Evolutionary conservation across 2,113 vertebrate species (phyloP).

Genomic region (Nycticebus coucang): DNA sequence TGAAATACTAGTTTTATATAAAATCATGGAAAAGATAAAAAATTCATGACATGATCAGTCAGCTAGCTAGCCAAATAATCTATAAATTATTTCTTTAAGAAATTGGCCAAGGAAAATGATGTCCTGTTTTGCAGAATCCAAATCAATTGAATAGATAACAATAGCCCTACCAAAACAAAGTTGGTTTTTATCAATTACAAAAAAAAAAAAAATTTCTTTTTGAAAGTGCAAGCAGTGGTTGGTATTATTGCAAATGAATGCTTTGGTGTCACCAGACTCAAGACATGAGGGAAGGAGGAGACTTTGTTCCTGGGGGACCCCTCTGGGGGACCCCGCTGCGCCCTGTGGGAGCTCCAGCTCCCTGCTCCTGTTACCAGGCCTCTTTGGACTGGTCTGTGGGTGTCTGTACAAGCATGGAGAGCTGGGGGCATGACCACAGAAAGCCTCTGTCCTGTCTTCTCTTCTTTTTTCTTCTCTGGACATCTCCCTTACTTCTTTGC

Average conservation of each 20-base stretch:
- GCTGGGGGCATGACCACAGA: accelerated
- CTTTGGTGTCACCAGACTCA: not conserved
- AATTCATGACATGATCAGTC: not conserved
- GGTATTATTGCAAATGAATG: not conserved
- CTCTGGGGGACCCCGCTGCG: not conserved
- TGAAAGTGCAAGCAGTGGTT: not conserved
- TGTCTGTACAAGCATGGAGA: not conserved
- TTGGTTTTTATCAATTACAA: not conserved
- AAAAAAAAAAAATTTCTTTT: not conserved
- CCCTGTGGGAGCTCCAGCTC: too few relatives aligned
- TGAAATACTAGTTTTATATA: not conserved
- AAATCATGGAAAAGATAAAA: not conserved
- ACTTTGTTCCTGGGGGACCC: too few relatives aligned
- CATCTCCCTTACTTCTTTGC: not conserved
- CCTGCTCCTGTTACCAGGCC: not conserved
- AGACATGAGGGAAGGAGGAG: not conserved
- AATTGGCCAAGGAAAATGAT: not conserved
- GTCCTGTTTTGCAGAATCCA: not conserved
- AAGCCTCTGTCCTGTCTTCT: not conserved
- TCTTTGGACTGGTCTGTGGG: accelerated
- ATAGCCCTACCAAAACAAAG: not conserved
- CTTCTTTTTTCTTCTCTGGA: not conserved
- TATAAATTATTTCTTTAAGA: not conserved
- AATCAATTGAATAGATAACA: not conserved
- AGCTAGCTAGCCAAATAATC: not conserved